phyloP scores from a whole-genome alignment of 2,888 invertebrate species.

The Cryptocephalus primarius region DNA sequence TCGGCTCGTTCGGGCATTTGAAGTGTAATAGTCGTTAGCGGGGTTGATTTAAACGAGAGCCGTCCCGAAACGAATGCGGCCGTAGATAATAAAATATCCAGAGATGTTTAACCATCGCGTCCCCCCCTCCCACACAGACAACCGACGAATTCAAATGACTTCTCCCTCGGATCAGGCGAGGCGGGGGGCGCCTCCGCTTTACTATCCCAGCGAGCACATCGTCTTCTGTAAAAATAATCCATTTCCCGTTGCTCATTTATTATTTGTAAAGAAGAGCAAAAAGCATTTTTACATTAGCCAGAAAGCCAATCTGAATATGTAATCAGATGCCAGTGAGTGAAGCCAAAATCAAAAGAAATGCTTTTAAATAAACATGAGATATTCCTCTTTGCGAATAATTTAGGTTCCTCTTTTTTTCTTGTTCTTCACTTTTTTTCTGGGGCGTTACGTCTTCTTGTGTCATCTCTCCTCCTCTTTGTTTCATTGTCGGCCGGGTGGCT shows the following conservation, averaged over 20 bases:
- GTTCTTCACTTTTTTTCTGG: too few species aligned
- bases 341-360: constrained; percentile 28
- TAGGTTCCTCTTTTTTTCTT: constrained; percentile 5
- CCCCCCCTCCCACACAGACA: too few species aligned
- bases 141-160: constrained; percentile 4
- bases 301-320: constrained; percentile 28
- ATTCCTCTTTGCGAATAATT: constrained; percentile 18
- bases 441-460: background rate
- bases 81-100: too few species aligned
- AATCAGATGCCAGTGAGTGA: constrained; percentile 25
- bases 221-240: constrained; percentile 20
- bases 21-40: too few species aligned
- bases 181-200: background rate
- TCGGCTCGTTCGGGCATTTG: too few species aligned
- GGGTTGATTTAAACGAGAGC: too few species aligned
- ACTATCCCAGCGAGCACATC: constrained; percentile 3
- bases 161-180: background rate
- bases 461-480: background rate
- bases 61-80: too few species aligned
- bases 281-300: constrained; percentile 31
- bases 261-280: constrained; percentile 28
- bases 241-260: constrained; percentile 25
- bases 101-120: too few species aligned
- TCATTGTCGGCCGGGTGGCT: background rate
- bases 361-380: constrained; percentile 28